Conservation (phyloP, 2,888 invertebrate species). For the Macrophya annulata region DNA sequence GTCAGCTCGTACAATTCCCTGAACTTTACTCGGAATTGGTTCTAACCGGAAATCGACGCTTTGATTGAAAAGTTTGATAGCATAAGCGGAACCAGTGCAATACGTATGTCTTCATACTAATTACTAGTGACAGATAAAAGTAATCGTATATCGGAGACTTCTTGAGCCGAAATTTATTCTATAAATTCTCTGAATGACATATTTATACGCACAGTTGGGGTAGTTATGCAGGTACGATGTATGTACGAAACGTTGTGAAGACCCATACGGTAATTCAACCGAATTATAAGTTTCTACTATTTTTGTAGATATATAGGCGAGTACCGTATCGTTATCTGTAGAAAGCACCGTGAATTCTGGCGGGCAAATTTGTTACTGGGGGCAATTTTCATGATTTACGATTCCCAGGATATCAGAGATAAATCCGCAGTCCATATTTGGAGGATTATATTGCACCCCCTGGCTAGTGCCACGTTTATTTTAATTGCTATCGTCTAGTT, state of each 20-base stretch:
- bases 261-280: not conserved
- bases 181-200: not conserved
- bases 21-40: conserved; percentile 43
- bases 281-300: conserved; percentile 40
- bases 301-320: conserved; percentile 13
- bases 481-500: conserved; percentile 39
- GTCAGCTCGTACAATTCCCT: conserved; percentile 36
- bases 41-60: conserved; percentile 34
- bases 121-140: not conserved
- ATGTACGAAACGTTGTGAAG: conserved; percentile 1
- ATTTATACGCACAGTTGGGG: not conserved
- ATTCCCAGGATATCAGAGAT: conserved; percentile 52
- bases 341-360: conserved; percentile 43
- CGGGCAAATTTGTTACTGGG: conserved; percentile 45
- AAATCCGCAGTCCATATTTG: conserved; percentile 36
- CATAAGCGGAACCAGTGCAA: conserved; percentile 6
- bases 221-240: not conserved
- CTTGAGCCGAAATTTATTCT: not conserved
- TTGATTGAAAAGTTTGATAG: conserved; percentile 45
- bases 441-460: conserved; percentile 33
- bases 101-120: conserved; percentile 22
- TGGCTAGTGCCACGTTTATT: not conserved
- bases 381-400: conserved; percentile 52
- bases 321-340: conserved; percentile 41
- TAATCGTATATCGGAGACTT: conserved; percentile 8